Evolutionary conservation across 2,888 invertebrate species (phyloP).

Genomic region (Miltochrista miniata): DNA sequence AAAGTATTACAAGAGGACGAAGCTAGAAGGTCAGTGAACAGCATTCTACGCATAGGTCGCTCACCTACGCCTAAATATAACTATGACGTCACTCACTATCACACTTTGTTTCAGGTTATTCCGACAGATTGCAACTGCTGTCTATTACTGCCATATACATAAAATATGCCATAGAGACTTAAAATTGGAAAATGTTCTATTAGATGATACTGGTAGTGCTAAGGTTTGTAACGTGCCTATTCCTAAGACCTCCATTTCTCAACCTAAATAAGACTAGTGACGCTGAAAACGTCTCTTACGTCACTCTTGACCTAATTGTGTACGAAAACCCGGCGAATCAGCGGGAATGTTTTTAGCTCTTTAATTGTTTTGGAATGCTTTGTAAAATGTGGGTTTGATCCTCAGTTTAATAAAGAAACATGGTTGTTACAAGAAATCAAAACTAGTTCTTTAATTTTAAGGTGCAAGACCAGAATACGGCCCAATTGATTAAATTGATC

Average conservation of each 20-base stretch:
- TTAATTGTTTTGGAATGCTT: too few species aligned
- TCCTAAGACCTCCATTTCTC: neutral
- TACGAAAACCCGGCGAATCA: too few species aligned
- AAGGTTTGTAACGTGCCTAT: conserved; percentile 85
- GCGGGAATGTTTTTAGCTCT: too few species aligned
- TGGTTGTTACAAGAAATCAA: too few species aligned
- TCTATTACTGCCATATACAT: conserved; percentile 99
- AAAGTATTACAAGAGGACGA: conserved; percentile 96
- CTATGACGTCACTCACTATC: conserved; percentile 4
- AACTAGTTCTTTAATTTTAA: too few species aligned
- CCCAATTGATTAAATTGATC: too few species aligned
- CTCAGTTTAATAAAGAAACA: too few species aligned
- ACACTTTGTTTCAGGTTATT: conserved; percentile 87
- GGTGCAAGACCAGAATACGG: too few species aligned
- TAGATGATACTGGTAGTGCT: conserved; percentile 96
- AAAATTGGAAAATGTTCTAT: conserved; percentile 96
- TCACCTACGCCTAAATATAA: neutral
- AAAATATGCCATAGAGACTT: conserved; percentile 98
- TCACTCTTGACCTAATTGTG: neutral
- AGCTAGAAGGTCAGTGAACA: conserved; percentile 85
- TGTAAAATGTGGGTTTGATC: too few species aligned
- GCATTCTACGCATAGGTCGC: neutral
- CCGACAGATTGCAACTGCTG: conserved; percentile 97
- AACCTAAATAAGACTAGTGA: neutral
- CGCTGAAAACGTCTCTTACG: neutral